These are phyloP conservation scores for Drosophila dives DNA, from an alignment of 2,888 invertebrate genomes.

Conservation along the genomic window DNA sequence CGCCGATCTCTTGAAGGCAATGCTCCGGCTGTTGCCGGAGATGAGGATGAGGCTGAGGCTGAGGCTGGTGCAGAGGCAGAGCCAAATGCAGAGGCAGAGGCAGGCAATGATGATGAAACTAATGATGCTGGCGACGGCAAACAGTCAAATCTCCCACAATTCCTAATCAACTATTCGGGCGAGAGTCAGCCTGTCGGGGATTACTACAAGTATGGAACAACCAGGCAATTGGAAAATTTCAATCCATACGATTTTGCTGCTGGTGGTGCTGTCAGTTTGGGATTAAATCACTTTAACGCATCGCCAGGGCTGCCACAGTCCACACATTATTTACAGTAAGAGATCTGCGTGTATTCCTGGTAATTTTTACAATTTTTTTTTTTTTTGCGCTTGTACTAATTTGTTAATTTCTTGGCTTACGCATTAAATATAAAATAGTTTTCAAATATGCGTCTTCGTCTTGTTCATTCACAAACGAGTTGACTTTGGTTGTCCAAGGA, in stretches of 20 bases:
- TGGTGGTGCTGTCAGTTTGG: constrained; percentile 1
- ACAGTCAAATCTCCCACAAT: constrained; percentile 13
- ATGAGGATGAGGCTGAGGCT: constrained; percentile 4
- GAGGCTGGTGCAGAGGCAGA: background rate
- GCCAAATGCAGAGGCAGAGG: background rate
- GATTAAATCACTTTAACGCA: constrained; percentile 16
- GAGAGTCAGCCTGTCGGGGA: constrained; percentile 20
- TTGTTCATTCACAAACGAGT: background rate
- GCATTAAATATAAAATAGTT: constrained; percentile 24
- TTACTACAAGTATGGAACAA: constrained; percentile 12
- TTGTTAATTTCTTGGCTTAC: constrained; percentile 9
- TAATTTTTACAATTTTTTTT: background rate
- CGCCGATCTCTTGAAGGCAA: constrained; percentile 31
- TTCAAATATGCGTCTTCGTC: constrained; percentile 6
- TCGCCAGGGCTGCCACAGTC: constrained; percentile 37
- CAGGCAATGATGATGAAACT: background rate
- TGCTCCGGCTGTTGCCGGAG: constrained; percentile 18
- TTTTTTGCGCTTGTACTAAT: constrained; percentile 9
- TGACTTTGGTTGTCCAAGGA: background rate
- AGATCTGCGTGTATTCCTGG: background rate
- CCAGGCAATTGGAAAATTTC: constrained; percentile 4
- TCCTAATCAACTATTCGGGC: constrained; percentile 47
- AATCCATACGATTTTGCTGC: constrained; percentile 9
- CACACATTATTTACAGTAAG: constrained; percentile 37
- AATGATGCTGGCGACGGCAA: background rate